Evolutionary conservation across 2,888 invertebrate species (phyloP), one percentile per base, ranked within the genome.

Genomic region (Apotomis turbidana): DNA sequence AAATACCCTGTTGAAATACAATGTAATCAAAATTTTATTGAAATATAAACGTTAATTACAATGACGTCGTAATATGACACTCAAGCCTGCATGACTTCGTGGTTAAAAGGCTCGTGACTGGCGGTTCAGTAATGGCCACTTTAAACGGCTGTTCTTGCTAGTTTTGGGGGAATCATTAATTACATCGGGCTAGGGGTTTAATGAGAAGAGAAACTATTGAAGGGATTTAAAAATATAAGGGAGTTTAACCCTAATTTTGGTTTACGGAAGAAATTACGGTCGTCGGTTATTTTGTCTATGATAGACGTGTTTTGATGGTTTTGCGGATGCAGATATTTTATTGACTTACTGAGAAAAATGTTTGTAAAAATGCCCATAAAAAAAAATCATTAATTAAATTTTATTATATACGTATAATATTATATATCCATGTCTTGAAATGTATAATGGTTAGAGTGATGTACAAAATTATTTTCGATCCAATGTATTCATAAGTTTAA

Each of bases 81-180:
- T 75, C 68, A 63, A 76, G 73, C 73, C 44, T 70, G 64, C 67
- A 61, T 67, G 67, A 61, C 76, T 75, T n/a, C 51, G n/a, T 15
- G 59, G 44, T 13, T 8, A 13, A 49, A 49, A 49, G 76, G 78
- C 76, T 76, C 77, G 80, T 84, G 84, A 84, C 84, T 81, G 67
- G 83, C 76, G 78, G 77, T 80, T 80, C 76, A 76, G 74, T 74
- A 76, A 73, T 71, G 66, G 46, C 76, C 77, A 78, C 78, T 79
- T 79, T 76, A 79, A 77, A 78, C 73, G 68, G 70, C 70, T 79
- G 83, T 82, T 78, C 78, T 79, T 84, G 85, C 85, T 81, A 82
- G 77, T 81, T 81, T 81, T 77, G 80, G 79, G 83, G 75, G 78
- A 46, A 78, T 77, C 76, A 85, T 85, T 85, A 85, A 85, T 85